Conservation (phyloP, 2,888 invertebrate species). For the Nomada ferruginata region DNA sequence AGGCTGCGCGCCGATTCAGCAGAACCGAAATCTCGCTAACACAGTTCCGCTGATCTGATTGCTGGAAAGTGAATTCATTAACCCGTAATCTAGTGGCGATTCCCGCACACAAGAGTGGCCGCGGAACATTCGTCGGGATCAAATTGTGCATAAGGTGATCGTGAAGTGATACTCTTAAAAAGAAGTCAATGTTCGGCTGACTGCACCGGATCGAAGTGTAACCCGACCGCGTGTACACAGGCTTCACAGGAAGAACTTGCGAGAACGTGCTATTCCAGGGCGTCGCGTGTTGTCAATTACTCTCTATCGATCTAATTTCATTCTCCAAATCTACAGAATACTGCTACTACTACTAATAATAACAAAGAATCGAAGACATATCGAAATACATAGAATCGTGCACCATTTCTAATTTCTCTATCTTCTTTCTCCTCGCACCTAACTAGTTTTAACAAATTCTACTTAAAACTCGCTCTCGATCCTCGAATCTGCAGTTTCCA, state of each 20-base stretch:
- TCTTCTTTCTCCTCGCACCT: no score
- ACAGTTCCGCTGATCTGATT: conserved; percentile 32
- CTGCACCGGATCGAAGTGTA: conserved; percentile 19
- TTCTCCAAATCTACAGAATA: not conserved
- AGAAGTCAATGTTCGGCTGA: not conserved
- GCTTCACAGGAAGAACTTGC: conserved; percentile 26
- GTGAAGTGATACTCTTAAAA: conserved; percentile 48
- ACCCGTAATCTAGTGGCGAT: conserved; percentile 16
- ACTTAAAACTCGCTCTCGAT: not conserved
- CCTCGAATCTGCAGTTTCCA: not conserved
- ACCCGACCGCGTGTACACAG: conserved; percentile 19
- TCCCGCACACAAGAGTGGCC: conserved; percentile 7
- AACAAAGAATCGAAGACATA: conserved; percentile 10
- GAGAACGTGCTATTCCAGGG: conserved; percentile 14
- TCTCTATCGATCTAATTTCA: not conserved
- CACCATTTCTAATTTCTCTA: not conserved
- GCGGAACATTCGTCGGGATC: conserved; percentile 10
- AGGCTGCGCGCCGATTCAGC: conserved; percentile 19
- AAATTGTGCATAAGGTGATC: conserved; percentile 51
- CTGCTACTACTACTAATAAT: not conserved
- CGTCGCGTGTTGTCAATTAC: conserved; percentile 9
- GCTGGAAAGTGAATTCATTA: conserved; percentile 25
- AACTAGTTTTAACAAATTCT: not conserved
- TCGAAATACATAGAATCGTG: not conserved
- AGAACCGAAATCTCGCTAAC: conserved; percentile 8